Evolutionary conservation across 2,113 vertebrate genomes (phyloP).

Genomic region (Procavia capensis): DNA sequence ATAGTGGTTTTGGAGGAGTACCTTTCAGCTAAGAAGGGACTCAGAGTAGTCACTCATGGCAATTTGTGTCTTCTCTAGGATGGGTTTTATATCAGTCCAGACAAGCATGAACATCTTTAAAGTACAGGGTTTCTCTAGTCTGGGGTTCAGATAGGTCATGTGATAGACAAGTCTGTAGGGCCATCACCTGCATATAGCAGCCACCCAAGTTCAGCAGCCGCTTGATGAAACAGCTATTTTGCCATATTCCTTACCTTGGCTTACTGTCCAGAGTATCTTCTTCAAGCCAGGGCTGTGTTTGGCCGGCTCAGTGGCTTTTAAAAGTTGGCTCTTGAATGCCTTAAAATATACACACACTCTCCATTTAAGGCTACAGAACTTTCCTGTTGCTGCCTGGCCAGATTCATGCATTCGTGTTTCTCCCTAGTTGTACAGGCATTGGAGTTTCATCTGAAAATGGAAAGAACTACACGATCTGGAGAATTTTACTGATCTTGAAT

Average conservation of each 20-base stretch:
- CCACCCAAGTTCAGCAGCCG: neutral
- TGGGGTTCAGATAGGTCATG: neutral
- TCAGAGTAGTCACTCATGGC: neutral
- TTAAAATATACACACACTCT: neutral
- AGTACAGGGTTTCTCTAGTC: neutral
- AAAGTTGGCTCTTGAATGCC: neutral
- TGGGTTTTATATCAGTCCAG: neutral
- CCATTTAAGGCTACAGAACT: neutral
- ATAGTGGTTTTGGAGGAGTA: neutral
- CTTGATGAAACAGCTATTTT: neutral
- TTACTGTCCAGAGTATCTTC: neutral
- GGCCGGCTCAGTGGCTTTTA: neutral
- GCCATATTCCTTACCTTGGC: neutral
- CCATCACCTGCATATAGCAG: too few relatives aligned
- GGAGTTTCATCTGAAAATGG: conserved; percentile 22
- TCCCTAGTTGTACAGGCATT: neutral
- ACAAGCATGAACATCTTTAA: neutral
- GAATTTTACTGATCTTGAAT: neutral
- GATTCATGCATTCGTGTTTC: neutral
- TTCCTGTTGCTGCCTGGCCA: neutral
- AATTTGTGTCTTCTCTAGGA: neutral
- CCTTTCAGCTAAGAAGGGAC: neutral
- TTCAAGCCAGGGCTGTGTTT: neutral
- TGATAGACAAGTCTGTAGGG: neutral
- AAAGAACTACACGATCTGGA: neutral